These are phyloP conservation scores for Cryptophagus acutangulus DNA, from an alignment of 2,888 invertebrate species.

Conservation along the genomic window DNA sequence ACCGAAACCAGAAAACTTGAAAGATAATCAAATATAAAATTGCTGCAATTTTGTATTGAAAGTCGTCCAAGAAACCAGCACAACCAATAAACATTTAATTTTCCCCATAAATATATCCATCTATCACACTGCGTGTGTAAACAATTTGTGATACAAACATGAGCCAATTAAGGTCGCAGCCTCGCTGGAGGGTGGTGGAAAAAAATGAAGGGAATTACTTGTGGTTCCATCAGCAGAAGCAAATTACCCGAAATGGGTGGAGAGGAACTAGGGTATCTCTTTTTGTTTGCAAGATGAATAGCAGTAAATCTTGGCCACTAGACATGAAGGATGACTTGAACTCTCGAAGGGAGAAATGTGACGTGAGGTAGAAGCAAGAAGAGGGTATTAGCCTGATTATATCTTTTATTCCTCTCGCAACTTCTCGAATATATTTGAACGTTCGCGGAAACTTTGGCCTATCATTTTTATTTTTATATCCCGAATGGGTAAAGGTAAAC, in stretches of 20 bases:
- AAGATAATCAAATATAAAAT: no score
- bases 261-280: slow-evolving; percentile 29
- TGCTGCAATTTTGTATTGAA: no score
- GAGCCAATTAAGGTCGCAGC: no score
- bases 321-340: slow-evolving; percentile 41
- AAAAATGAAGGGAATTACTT: slow-evolving; percentile 28
- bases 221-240: slow-evolving; percentile 30
- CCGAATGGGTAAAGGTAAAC: slow-evolving; percentile 2
- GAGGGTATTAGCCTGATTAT: slow-evolving; percentile 37
- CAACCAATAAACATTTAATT: no score
- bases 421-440: slow-evolving; percentile 18
- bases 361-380: slow-evolving; percentile 26
- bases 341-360: slow-evolving; percentile 30
- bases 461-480: slow-evolving; percentile 11
- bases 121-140: no score
- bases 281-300: slow-evolving; percentile 41
- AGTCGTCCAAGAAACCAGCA: no score
- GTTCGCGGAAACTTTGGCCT: slow-evolving; percentile 15
- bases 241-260: slow-evolving; percentile 34
- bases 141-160: no score
- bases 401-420: slow-evolving; percentile 32
- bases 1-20: no score
- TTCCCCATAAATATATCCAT: no score
- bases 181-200: no score
- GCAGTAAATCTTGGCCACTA: slow-evolving; percentile 42